phyloP scores from a whole-genome alignment of 2,888 invertebrate genomes.

The Didymodactylos carnosus region DNA sequence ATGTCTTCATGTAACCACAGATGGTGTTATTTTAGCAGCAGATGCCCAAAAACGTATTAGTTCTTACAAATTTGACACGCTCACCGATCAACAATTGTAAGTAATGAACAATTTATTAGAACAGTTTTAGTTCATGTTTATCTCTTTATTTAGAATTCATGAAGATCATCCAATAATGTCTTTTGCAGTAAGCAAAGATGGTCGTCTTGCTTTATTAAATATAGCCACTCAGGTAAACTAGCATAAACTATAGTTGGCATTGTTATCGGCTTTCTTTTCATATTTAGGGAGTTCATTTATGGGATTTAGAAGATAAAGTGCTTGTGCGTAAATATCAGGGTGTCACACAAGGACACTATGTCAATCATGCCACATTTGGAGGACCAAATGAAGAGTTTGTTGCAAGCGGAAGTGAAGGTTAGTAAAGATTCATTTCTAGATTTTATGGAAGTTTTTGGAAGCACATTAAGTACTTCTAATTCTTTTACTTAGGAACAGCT shows the following conservation, averaged over 20 bases:
- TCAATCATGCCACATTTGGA: conserved; percentile 92
- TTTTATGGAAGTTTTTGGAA: too few species aligned
- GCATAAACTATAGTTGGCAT: not conserved
- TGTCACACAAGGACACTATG: conserved; percentile 83
- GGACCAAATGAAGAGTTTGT: conserved; percentile 88
- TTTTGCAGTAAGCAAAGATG: conserved; percentile 70
- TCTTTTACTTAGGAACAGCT: too few species aligned
- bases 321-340: conserved; percentile 84
- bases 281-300: conserved; percentile 71
- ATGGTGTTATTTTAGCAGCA: conserved; percentile 74
- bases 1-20: conserved; percentile 65
- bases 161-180: conserved; percentile 94
- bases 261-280: not conserved
- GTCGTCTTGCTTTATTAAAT: conserved; percentile 69
- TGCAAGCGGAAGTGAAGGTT: conserved; percentile 81
- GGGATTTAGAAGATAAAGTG: conserved; percentile 68
- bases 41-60: conserved; percentile 90
- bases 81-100: conserved; percentile 53
- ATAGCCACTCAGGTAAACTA: conserved; percentile 51
- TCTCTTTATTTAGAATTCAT: conserved; percentile 48
- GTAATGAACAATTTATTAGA: conserved; percentile 22
- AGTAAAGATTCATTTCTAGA: not conserved
- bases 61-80: conserved; percentile 68
- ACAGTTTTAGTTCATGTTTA: not conserved
- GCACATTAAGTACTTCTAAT: too few species aligned